These are phyloP conservation scores for Pediacus dermestoides DNA, from an alignment of 2,888 invertebrate genomes.

Conservation along the genomic window DNA sequence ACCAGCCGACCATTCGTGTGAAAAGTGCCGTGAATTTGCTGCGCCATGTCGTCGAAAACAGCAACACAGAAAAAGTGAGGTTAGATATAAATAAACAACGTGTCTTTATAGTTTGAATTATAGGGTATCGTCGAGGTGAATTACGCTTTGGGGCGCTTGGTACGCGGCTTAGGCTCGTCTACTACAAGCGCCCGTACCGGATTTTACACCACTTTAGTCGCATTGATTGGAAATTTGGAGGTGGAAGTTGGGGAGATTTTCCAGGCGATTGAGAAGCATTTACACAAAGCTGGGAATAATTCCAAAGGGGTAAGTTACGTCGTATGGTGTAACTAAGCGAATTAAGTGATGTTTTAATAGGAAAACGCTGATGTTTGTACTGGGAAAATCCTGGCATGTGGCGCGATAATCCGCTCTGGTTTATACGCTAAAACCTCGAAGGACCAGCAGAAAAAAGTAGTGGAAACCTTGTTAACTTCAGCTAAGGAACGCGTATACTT, in stretches of 20 bases:
- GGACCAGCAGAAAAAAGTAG: constrained; percentile 53
- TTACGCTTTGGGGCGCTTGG: constrained; percentile 65
- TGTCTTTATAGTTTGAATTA: constrained; percentile 27
- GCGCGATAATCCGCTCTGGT: constrained; percentile 65
- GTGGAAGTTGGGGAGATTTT: constrained; percentile 56
- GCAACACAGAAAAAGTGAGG: constrained; percentile 46
- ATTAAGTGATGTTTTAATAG: constrained; percentile 48
- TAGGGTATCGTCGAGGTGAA: constrained; percentile 61
- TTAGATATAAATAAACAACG: constrained; percentile 17
- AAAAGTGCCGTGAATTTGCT: constrained; percentile 48
- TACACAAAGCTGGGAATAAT: constrained; percentile 59
- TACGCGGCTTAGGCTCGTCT: constrained; percentile 70
- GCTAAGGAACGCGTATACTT: constrained; percentile 62
- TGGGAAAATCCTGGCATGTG: constrained; percentile 68
- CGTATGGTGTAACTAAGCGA: constrained; percentile 5
- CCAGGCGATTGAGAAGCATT: constrained; percentile 60
- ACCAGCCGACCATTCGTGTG: constrained; percentile 46
- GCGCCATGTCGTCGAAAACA: constrained; percentile 45
- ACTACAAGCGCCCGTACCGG: constrained; percentile 62
- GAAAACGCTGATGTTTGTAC: constrained; percentile 71
- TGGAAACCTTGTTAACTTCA: constrained; percentile 52
- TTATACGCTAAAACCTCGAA: constrained; percentile 52
- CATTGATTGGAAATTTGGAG: constrained; percentile 55
- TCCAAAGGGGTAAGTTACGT: constrained; percentile 62
- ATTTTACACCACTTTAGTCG: constrained; percentile 66